Conservation (phyloP, 2,888 invertebrate species). For the Priapulus caudatus region DNA sequence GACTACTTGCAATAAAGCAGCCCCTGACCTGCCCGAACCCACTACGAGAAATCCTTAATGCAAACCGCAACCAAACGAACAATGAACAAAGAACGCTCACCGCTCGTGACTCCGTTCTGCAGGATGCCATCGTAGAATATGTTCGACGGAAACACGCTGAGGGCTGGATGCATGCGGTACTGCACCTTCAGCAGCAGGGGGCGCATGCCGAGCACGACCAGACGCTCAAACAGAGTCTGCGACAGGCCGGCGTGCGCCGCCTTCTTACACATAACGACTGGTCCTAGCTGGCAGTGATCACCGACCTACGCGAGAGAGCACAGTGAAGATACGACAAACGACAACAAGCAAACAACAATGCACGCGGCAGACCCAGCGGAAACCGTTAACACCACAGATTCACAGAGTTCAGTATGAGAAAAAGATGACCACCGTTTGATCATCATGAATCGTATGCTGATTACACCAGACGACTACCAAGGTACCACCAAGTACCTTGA, state of each 20-base stretch:
- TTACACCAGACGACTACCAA: too few relatives aligned
- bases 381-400: neutral
- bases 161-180: constrained; percentile 97
- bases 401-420: too few relatives aligned
- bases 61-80: too few relatives aligned
- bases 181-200: constrained; percentile 95
- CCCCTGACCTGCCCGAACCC: too few relatives aligned
- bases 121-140: constrained; percentile 98
- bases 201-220: constrained; percentile 90
- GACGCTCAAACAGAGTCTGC: constrained; percentile 89
- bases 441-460: too few relatives aligned
- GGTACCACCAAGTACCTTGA: too few relatives aligned
- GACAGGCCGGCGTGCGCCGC: constrained; percentile 92
- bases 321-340: neutral
- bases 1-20: too few relatives aligned
- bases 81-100: too few relatives aligned
- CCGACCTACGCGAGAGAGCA: constrained; percentile 51
- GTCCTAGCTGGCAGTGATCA: constrained; percentile 97
- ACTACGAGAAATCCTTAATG: too few relatives aligned
- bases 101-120: constrained; percentile 94
- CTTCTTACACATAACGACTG: constrained; percentile 98
- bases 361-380: neutral
- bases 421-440: too few relatives aligned
- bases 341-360: constrained; percentile 6
- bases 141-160: constrained; percentile 94